A percentile compares a stretch with the other conserved stretches of the same genome.
Evolutionary conservation across 2,888 invertebrate genomes (phyloP).

Genomic region (Drosophila parthenogenetica): DNA sequence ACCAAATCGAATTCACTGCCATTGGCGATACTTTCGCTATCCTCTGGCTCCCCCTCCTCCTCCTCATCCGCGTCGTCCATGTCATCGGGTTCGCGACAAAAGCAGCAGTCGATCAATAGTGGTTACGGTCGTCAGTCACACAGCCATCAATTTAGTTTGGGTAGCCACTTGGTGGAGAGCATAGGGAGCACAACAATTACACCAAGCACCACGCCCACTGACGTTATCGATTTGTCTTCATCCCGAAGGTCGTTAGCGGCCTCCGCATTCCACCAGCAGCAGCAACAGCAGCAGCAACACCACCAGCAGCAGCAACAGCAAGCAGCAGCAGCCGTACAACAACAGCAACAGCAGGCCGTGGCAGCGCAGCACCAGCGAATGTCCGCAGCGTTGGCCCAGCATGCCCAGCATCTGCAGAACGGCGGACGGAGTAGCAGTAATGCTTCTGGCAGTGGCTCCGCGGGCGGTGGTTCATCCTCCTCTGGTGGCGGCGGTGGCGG

Average conservation of each 20-base stretch:
- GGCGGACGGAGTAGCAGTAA: constrained; percentile 40
- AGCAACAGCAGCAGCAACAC: constrained; percentile 78
- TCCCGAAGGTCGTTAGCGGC: constrained; percentile 85
- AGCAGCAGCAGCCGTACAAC: constrained; percentile 72
- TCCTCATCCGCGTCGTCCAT: not conserved
- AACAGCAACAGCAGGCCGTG: constrained; percentile 77
- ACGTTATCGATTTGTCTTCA: constrained; percentile 86
- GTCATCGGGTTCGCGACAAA: constrained; percentile 40
- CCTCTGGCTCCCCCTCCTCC: constrained; percentile 32
- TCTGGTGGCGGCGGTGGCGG: constrained; percentile 37
- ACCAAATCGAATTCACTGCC: constrained; percentile 77
- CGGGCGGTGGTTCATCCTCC: constrained; percentile 16
- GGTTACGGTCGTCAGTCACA: constrained; percentile 66
- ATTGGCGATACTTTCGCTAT: constrained; percentile 65
- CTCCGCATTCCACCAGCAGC: constrained; percentile 80
- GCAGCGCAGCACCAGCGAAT: constrained; percentile 79
- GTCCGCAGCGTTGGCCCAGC: constrained; percentile 66
- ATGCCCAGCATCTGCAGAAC: constrained; percentile 72
- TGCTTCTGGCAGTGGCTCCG: constrained; percentile 27
- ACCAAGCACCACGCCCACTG: constrained; percentile 81
- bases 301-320: constrained; percentile 70
- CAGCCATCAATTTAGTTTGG: constrained; percentile 64
- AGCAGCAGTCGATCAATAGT: constrained; percentile 49
- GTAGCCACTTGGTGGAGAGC: constrained; percentile 47
- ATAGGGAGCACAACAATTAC: constrained; percentile 66